Conservation (phyloP, 2,888 invertebrate species). For the Xylocampa areola region DNA sequence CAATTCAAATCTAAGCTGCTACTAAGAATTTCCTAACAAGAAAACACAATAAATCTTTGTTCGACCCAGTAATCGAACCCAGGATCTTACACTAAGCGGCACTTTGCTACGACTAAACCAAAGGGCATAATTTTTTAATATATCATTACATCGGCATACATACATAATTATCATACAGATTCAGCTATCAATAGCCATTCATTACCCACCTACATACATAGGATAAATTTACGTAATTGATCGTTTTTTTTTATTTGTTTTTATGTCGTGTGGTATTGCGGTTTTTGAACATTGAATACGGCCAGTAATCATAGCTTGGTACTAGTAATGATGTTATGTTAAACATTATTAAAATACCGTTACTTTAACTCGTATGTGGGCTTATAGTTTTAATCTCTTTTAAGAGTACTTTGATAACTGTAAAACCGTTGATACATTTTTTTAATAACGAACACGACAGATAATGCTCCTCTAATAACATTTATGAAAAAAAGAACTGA, state of each 20-base stretch:
- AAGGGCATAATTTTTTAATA: no score
- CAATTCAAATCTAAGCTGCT: no score
- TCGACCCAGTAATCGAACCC: no score
- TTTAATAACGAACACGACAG: no score
- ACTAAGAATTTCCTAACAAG: no score
- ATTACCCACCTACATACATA: slow-evolving; percentile 44
- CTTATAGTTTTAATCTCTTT: slow-evolving; percentile 29
- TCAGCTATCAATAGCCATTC: slow-evolving; percentile 10
- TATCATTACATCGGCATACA: background rate
- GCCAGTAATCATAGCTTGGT: slow-evolving; percentile 44
- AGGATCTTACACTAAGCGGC: no score
- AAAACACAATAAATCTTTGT: no score
- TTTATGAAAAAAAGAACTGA: no score
- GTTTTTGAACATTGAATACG: slow-evolving; percentile 36
- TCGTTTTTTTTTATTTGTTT: slow-evolving; percentile 44
- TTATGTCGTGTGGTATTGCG: slow-evolving; percentile 36
- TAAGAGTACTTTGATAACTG: background rate
- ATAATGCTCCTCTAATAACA: no score
- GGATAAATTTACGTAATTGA: slow-evolving; percentile 41
- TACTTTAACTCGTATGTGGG: slow-evolving; percentile 47
- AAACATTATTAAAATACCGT: slow-evolving; percentile 42
- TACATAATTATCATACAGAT: no score
- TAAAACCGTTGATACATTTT: no score
- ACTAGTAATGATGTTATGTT: slow-evolving; percentile 39
- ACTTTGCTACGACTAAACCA: no score